These are phyloP conservation scores for Aradus depressus DNA, from an alignment of 2,888 invertebrate species.

Conservation along the genomic window DNA sequence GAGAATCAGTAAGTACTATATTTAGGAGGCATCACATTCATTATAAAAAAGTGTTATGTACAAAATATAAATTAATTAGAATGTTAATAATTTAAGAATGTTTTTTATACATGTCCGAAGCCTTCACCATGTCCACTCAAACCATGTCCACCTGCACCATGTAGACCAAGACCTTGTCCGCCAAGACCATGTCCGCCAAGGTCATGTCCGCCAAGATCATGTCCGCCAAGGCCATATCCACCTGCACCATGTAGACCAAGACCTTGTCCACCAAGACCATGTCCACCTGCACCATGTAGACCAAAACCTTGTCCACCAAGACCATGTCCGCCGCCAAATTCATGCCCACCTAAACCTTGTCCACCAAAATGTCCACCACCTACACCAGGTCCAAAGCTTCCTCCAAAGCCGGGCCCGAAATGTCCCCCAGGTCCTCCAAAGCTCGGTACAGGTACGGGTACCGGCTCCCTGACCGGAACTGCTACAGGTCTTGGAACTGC, in stretches of 20 bases:
- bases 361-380: slow-evolving; percentile 1
- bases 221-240: not conserved
- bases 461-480: slow-evolving; percentile 17
- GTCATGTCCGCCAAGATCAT: too few species aligned
- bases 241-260: not conserved
- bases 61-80: slow-evolving; percentile 2
- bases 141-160: too few species aligned
- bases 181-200: too few species aligned
- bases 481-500: slow-evolving; percentile 17
- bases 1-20: too few species aligned
- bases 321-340: slow-evolving; percentile 8
- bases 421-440: slow-evolving; percentile 2
- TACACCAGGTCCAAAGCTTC: not conserved
- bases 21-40: too few species aligned
- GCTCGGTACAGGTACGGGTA: slow-evolving; percentile 4
- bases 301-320: slow-evolving; percentile 16
- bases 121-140: not conserved
- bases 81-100: slow-evolving; percentile 1
- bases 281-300: slow-evolving; percentile 3
- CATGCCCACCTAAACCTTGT: slow-evolving; percentile 2
- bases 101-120: not conserved
- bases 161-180: too few species aligned
- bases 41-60: slow-evolving; percentile 6
- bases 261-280: slow-evolving; percentile 1
- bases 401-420: not conserved